Conservation (phyloP, 2,113 vertebrate genomes). For the Oreocharis arfaki region DNA sequence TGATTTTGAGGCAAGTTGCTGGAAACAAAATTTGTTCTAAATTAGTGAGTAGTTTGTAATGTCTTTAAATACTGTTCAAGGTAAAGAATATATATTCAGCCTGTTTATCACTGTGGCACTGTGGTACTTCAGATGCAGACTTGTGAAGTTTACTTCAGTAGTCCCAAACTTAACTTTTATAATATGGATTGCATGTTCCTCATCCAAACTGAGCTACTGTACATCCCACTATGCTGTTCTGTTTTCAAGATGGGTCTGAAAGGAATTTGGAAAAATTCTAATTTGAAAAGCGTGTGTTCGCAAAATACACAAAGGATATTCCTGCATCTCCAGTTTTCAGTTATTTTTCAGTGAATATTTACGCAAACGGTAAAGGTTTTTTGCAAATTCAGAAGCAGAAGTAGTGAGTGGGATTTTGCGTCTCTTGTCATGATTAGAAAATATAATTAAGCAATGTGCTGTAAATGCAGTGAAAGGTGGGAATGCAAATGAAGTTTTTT, state of each 20-base stretch:
- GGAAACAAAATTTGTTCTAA: slow-evolving; percentile 2
- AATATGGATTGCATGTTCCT: not conserved
- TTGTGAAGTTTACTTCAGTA: not conserved
- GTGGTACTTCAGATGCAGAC: not conserved
- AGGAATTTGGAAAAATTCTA: not conserved
- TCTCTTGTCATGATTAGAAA: not conserved
- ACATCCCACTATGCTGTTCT: not conserved
- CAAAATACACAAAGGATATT: not conserved
- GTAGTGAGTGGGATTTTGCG: not conserved
- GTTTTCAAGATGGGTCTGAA: not conserved
- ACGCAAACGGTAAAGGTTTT: not conserved
- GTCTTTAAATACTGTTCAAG: not conserved
- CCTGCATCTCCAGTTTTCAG: not conserved
- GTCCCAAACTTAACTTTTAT: not conserved
- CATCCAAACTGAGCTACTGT: not conserved
- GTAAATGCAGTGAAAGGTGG: not conserved
- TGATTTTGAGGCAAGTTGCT: not conserved
- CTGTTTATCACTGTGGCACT: not conserved
- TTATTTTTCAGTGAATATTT: not conserved
- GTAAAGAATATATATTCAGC: not conserved
- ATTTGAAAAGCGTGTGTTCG: not conserved
- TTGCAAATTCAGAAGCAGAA: not conserved
- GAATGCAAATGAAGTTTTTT: not conserved
- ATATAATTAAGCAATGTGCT: not conserved
- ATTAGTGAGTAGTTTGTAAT: not conserved